A percentile compares a stretch with the other conserved stretches of the same genome.
These are phyloP conservation scores for Oxyscelio sp. DNA, from an alignment of 2,888 invertebrate species.

Conservation along the genomic window DNA sequence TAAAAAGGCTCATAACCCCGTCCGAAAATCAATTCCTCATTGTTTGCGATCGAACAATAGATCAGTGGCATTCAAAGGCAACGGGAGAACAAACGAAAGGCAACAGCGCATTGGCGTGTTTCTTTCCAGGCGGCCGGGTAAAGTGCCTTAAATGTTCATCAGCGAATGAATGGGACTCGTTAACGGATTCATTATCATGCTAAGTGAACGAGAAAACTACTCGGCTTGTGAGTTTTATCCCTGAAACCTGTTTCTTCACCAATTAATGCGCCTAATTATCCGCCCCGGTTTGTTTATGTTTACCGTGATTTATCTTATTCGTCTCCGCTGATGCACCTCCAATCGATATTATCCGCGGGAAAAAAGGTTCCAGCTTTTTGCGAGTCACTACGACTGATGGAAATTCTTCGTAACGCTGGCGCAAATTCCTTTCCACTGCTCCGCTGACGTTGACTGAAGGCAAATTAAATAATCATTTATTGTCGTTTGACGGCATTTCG, in stretches of 20 bases:
- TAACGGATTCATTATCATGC: slow-evolving; percentile 82
- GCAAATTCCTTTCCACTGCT: slow-evolving; percentile 48
- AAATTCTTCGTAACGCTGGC: slow-evolving; percentile 59
- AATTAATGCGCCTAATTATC: slow-evolving; percentile 61
- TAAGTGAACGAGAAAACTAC: slow-evolving; percentile 80
- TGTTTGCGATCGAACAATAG: slow-evolving; percentile 27
- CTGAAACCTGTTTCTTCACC: slow-evolving; percentile 6
- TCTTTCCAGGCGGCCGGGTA: slow-evolving; percentile 38
- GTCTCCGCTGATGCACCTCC: background rate
- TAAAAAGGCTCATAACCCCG: slow-evolving; percentile 11
- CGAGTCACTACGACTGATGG: slow-evolving; percentile 68
- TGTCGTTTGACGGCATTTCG: slow-evolving; percentile 43
- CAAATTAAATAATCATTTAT: slow-evolving; percentile 70
- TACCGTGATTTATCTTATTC: slow-evolving; percentile 50
- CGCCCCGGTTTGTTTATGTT: slow-evolving; percentile 37
- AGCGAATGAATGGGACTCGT: slow-evolving; percentile 82
- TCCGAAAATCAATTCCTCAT: slow-evolving; percentile 12
- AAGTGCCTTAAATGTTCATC: slow-evolving; percentile 55
- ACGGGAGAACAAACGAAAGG: slow-evolving; percentile 33
- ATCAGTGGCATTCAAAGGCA: slow-evolving; percentile 15
- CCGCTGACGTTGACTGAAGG: slow-evolving; percentile 60
- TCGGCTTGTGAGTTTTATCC: slow-evolving; percentile 16
- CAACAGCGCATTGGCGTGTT: slow-evolving; percentile 23
- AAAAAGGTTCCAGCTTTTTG: slow-evolving; percentile 50
- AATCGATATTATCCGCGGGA: slow-evolving; percentile 15